Conservation (phyloP, 2,888 invertebrate genomes). For the Orthonevra nobilis region DNA sequence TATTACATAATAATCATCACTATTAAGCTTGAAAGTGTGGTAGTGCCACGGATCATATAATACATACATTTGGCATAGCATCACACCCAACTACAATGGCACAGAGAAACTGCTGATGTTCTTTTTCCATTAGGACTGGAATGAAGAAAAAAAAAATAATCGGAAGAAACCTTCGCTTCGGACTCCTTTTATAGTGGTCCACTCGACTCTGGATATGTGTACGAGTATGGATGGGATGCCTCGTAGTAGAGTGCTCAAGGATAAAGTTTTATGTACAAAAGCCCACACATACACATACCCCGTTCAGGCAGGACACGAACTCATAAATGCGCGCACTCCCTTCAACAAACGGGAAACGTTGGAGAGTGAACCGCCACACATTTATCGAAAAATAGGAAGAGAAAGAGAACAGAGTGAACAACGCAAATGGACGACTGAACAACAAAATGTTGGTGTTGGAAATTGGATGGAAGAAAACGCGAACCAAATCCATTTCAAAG, state of each 20-base stretch:
- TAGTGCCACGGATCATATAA: conserved; percentile 33
- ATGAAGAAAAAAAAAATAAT: conserved; percentile 1
- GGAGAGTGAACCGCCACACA: neutral
- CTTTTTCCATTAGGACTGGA: conserved; percentile 24
- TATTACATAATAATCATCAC: conserved; percentile 60
- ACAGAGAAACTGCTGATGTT: conserved; percentile 40
- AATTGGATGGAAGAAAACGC: too few species aligned
- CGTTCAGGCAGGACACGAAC: neutral
- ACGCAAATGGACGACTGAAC: conserved; percentile 41
- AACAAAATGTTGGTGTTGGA: conserved; percentile 28
- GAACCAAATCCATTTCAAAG: too few species aligned
- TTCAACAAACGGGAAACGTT: neutral
- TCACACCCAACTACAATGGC: conserved; percentile 64
- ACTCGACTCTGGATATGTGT: conserved; percentile 30
- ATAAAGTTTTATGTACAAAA: conserved; percentile 19
- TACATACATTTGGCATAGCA: conserved; percentile 44
- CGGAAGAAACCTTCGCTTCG: too few species aligned
- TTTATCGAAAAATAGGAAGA: conserved; percentile 4
- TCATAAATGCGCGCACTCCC: conserved; percentile 34
- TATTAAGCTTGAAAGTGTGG: conserved; percentile 30
- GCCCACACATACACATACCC: neutral
- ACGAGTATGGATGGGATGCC: too few species aligned
- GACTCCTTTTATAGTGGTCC: conserved; percentile 40
- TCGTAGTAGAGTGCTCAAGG: conserved; percentile 42
- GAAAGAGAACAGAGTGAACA: conserved; percentile 3